Evolutionary conservation across 1,140 invertebrate species (phyloP).

Genomic region (Temnothorax longispinosus): DNA sequence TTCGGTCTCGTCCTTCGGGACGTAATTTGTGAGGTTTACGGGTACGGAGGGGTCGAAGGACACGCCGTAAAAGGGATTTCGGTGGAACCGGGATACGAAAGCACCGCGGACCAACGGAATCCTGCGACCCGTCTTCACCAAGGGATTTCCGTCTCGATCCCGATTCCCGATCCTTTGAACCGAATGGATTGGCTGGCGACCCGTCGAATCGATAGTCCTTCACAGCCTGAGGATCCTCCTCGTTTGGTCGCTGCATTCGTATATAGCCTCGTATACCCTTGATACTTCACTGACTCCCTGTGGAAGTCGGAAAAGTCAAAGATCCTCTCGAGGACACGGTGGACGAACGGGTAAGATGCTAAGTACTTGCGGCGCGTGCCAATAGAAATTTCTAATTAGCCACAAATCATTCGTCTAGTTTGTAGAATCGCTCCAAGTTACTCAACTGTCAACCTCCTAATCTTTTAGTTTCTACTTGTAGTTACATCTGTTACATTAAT

Average conservation of each 20-base stretch:
- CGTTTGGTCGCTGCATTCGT: constrained; percentile 39
- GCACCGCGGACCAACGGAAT: constrained; percentile 54
- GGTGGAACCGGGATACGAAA: constrained; percentile 39
- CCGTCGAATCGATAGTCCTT: constrained; percentile 58
- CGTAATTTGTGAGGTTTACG: constrained; percentile 76
- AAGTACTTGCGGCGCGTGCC: constrained; percentile 4
- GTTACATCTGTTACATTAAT: neutral
- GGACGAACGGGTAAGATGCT: constrained; percentile 4
- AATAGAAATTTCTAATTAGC: constrained; percentile 23
- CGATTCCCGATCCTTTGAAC: constrained; percentile 68
- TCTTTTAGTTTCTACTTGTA: neutral
- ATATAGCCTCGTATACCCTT: constrained; percentile 37
- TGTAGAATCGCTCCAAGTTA: neutral
- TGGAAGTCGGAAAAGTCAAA: constrained; percentile 51
- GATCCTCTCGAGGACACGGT: constrained; percentile 24
- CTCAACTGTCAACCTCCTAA: neutral
- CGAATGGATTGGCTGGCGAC: constrained; percentile 68
- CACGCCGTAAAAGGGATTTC: constrained; percentile 74
- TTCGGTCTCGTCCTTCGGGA: constrained; percentile 65
- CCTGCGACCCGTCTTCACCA: constrained; percentile 43
- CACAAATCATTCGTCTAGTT: constrained; percentile 1
- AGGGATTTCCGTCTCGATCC: constrained; percentile 65
- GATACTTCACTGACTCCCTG: constrained; percentile 21
- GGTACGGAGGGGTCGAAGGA: constrained; percentile 69
- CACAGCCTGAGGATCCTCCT: constrained; percentile 52